Evolutionary conservation across 2,113 vertebrate species (phyloP), one percentile per base, ranked within the genome.

Genomic region (Cyprinus carpio): DNA sequence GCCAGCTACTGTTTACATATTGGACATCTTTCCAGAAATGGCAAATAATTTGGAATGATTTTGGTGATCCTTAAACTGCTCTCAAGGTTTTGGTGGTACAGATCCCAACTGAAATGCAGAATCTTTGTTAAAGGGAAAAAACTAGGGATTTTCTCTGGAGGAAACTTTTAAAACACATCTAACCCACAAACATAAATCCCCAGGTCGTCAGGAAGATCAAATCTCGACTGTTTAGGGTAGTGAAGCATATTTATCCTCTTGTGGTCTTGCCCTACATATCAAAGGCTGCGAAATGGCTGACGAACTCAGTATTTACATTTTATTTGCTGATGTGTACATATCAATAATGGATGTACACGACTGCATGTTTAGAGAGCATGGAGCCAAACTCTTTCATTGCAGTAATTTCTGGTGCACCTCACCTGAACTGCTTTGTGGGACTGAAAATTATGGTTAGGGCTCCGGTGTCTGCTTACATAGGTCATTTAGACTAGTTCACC

Each of bases 231-330:
- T 84, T 84, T 78, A 34, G 46, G 46, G 25, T 20, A 20, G 43
- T 12, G 31, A 31, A 80, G 67, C 31, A 34, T 84, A 78, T 84
- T 72, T 84, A 77, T 46, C 75, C 60, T 27, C 23, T 54, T 84
- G 75, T 69, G 75, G 83, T 84, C 40, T 46, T 65, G 37, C 62
- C 12, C 13, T 75, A 62, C 40, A 56, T 67, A 67, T 84, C 46
- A 84, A 84, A 84, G 74, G 20, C 75, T 67, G n/a, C 27, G 77
- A 40, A 46, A 64, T 4, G 29, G 31, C 16, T 65, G 56, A 81
- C 84, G 43, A 83, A 83, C 64, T 75, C 65, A 74, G 18, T 85
- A 82, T 87, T 85, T 86, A 86, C 34, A 18, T 72, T 78, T 64
- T 56, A 16, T 29, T 78, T 71, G 20, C 77, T 27, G 74, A 84